Evolutionary conservation across 2,888 invertebrate genomes (phyloP), one percentile per base, ranked within the genome.

Genomic region (Brachypterus glaber): DNA sequence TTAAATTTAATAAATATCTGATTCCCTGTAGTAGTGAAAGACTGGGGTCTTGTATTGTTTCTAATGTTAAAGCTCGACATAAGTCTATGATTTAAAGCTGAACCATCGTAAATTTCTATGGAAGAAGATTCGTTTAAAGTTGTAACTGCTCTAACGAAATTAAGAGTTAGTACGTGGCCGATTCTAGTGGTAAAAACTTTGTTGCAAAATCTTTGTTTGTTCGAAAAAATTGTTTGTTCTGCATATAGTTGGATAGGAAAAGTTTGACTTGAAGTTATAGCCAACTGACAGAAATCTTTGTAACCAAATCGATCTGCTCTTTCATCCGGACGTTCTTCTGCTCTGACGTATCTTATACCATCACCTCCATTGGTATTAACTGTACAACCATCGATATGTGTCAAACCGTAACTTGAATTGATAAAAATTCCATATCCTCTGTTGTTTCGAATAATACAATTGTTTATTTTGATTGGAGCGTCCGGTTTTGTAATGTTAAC

Each of bases 21-120:
- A 54, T 85, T 83, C 42, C 78, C 72, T 1, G 82, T 82, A 3
- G 89, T 84, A 3, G 89, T 86, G 8, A 91, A 76, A 55, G 88
- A 87, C 60, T 93, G 91, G 0, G 91, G 90, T 52, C 90, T 71
- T 0, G 92, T 90, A 40, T 78, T 79, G 62, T 96, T 96, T 53
- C 79, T 72, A 33, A 95, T 77, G 37, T 70, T 70, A 60, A 91
- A 81, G 0, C 71, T 67, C 13, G 80, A 76, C 27, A 93, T 57
- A 15, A 86, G 63, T 48, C 79, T 79, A 50, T 86, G 82, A 38
- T 76, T 74, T 0, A 71, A 61, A 15, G 80, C 78, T 26, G 79
- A 71, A 5, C 89, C 90, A 57, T 90, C 90, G 58, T 80, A 85
- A 30, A 91, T 71, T 58, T 79, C 80, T 39, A 91, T 73, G 36